Evolutionary conservation across 2,888 invertebrate genomes (phyloP), one percentile per base, ranked within the genome.

Genomic region (Ypsolopha scabrella): DNA sequence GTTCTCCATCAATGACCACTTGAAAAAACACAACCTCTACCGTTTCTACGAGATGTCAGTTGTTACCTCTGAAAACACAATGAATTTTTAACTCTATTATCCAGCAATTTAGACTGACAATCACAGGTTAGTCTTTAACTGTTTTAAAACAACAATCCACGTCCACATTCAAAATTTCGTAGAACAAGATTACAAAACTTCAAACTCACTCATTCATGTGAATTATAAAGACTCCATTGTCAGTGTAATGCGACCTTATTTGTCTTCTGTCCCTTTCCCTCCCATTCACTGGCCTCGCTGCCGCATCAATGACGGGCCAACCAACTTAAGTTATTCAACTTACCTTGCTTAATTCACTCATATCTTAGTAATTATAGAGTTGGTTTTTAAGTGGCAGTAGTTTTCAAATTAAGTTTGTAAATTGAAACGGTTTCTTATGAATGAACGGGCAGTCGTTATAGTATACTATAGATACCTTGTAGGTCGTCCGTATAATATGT

Each of bases 371-470:
- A 24, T 3, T 24, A 24, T 24, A 24, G 24, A 24, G 24, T 24
- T 24, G 24, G 24, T 24, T 24, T 24, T 24, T 24, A 24, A 24
- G 24, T 24, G 24, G 24, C 24, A 4, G 24, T 24, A 24, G 24
- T 24, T 24, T 24, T 24, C 2, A 24, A 24, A 24, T 10, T 34
- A 49, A 41, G 39, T 49, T 49, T 13, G 49, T 11, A 10, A 41
- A 33, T 34, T 34, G 41, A 44, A 33, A 41, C 41, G 34, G 80
- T 77, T 85, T 82, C 82, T 86, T 83, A 87, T 87, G 87, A 87
- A 87, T 87, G 85, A 79, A 69, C 63, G 67, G 70, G 77, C 77
- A 74, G 75, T 76, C 73, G 71, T 74, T 72, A 69, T 77, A 72
- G 77, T 83, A 24, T 24, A 83, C 80, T 82, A 83, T 83, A 79